phyloP scores from a whole-genome alignment of 2,888 invertebrate species.

The Cancer borealis region DNA sequence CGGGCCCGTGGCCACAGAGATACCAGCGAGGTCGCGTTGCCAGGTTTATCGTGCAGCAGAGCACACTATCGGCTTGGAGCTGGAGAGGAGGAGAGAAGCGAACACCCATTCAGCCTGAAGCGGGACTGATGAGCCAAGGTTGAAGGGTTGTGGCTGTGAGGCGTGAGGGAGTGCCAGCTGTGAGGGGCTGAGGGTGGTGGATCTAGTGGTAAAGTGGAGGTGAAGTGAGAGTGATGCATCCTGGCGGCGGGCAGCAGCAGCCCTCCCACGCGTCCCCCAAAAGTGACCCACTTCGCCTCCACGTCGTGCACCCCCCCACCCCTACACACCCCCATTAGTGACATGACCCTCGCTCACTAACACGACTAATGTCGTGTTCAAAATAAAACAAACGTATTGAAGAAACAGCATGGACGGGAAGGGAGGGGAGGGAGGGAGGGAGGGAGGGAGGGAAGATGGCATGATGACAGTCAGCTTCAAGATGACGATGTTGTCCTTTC shows the following conservation, averaged over 20 bases:
- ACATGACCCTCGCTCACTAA: not conserved
- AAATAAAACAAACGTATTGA: not conserved
- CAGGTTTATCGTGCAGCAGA: slow-evolving; percentile 23
- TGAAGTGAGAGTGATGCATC: slow-evolving; percentile 28
- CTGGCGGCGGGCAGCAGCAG: not conserved
- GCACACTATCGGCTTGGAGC: not conserved
- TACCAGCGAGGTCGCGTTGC: slow-evolving; percentile 42
- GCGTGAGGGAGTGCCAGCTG: not conserved
- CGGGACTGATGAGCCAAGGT: not conserved
- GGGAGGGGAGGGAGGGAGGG: slow-evolving; percentile 23
- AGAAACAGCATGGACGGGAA: slow-evolving; percentile 43
- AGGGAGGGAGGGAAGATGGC: not conserved
- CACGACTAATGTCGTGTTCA: not conserved
- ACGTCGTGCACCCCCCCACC: not conserved
- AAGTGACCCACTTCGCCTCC: slow-evolving; percentile 31
- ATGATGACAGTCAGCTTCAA: not conserved
- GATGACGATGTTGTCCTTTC: slow-evolving; percentile 36
- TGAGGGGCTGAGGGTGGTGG: not conserved
- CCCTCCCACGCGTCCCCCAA: not conserved
- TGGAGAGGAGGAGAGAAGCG: not conserved
- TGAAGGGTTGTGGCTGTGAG: not conserved
- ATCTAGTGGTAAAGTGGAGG: slow-evolving; percentile 1
- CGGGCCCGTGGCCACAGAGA: slow-evolving; percentile 50
- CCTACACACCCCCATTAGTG: not conserved
- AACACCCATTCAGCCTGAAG: not conserved